Conservation (phyloP, 37 sponge, comb jelly and placozoan genomes). For the Halisarca cf. caerulea region DNA sequence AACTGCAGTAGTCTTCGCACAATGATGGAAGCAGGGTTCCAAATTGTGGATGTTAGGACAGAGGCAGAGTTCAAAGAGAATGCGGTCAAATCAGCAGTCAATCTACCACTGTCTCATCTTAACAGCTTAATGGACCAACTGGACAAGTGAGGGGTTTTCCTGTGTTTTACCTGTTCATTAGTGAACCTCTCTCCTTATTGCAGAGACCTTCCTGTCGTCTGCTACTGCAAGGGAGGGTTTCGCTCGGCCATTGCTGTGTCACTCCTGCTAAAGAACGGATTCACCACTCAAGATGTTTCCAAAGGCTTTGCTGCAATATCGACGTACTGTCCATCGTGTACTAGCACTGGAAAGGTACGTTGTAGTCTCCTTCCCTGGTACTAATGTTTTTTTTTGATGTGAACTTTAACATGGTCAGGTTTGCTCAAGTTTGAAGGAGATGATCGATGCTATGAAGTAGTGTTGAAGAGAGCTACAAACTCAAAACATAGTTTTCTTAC, state of each 20-base stretch:
- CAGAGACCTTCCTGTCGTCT: not conserved
- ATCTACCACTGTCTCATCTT: not conserved
- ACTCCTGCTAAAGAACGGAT: constrained; percentile 57
- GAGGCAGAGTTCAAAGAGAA: constrained; percentile 51
- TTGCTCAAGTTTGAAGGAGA: too few species aligned
- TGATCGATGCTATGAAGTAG: too few species aligned
- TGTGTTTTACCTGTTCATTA: not conserved
- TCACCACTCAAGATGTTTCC: constrained; percentile 49
- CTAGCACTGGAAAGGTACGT: constrained; percentile 55
- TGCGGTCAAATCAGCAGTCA: constrained; percentile 50
- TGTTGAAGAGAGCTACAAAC: too few species aligned
- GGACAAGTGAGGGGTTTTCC: not conserved
- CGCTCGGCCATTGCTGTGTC: constrained; percentile 78
- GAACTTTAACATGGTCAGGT: too few species aligned
- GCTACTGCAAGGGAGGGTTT: constrained; percentile 78
- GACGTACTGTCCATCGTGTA: constrained; percentile 49
- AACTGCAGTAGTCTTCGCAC: not conserved
- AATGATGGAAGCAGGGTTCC: constrained; percentile 34
- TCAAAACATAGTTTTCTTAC: too few species aligned
- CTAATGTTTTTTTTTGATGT: too few species aligned
- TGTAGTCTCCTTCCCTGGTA: too few species aligned
- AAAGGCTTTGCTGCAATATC: constrained; percentile 82
- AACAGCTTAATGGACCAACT: constrained; percentile 4
- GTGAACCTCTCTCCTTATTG: not conserved
- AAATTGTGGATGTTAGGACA: constrained; percentile 69